Conservation (phyloP, 2,888 invertebrate genomes). For the Petrolisthes cinctipes region DNA sequence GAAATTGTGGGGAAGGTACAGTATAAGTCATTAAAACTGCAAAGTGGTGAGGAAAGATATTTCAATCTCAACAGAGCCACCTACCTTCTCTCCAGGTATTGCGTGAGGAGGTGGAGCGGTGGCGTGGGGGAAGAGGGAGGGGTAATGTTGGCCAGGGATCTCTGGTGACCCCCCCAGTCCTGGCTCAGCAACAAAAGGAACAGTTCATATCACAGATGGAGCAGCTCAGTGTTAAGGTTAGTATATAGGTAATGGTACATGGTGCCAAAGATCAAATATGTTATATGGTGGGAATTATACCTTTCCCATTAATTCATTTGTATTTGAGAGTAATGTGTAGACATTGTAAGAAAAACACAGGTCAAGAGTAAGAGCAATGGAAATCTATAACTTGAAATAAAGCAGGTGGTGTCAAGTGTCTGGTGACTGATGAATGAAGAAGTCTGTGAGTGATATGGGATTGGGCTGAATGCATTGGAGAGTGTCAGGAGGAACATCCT, state of each 20-base stretch:
- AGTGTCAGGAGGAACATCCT: not conserved
- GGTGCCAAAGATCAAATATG: too few species aligned
- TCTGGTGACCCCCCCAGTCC: slow-evolving; percentile 27
- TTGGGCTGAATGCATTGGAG: not conserved
- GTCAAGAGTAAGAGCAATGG: too few species aligned
- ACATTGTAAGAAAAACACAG: too few species aligned
- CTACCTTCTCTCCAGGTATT: slow-evolving; percentile 25
- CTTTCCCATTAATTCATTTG: too few species aligned
- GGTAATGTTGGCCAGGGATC: slow-evolving; percentile 32
- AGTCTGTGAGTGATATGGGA: not conserved
- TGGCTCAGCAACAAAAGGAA: slow-evolving; percentile 59
- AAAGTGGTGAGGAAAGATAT: not conserved
- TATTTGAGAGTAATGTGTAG: too few species aligned
- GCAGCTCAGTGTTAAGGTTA: slow-evolving; percentile 57
- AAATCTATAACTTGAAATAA: too few species aligned
- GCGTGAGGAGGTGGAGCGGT: slow-evolving; percentile 55
- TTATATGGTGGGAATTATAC: too few species aligned
- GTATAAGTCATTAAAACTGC: not conserved
- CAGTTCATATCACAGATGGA: slow-evolving; percentile 63
- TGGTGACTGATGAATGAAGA: not conserved
- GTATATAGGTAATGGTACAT: not conserved
- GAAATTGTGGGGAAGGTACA: not conserved
- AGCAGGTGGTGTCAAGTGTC: not conserved
- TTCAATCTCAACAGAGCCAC: too few species aligned
- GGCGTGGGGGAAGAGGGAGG: slow-evolving; percentile 35